Percentiles rank a stretch among this genome's conserved stretches.
Conservation (phyloP, 2,113 vertebrate species). For the Motacilla alba region DNA sequence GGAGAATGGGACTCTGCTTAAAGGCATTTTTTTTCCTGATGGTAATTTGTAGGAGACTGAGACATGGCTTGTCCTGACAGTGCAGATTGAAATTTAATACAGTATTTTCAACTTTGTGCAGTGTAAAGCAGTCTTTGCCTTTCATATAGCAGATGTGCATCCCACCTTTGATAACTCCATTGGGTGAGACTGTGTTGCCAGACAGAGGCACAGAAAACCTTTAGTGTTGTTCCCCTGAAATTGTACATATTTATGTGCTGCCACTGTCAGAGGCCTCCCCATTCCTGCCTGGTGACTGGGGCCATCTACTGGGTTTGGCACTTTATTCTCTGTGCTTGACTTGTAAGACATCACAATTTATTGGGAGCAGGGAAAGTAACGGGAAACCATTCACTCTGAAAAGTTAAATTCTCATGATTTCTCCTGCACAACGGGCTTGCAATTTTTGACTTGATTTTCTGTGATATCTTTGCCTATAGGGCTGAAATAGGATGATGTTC, state of each 20-base stretch:
- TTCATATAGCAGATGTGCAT: neutral
- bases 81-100: neutral
- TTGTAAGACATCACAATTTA: neutral
- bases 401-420: neutral
- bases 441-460: neutral
- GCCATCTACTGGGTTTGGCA: neutral
- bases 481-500: neutral
- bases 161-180: neutral
- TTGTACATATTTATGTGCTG: neutral
- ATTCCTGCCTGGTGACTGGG: neutral
- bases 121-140: neutral
- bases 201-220: neutral
- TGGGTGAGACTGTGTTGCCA: neutral
- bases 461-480: neutral
- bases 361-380: neutral
- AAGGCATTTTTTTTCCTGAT: neutral
- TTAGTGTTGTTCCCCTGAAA: neutral
- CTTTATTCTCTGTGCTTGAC: neutral
- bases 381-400: neutral
- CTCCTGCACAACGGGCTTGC: neutral
- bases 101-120: rapidly evolving
- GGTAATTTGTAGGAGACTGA: neutral
- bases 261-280: neutral
- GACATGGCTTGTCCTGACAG: neutral
- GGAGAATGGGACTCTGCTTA: neutral